Evolutionary conservation across 2,797 vertebrate species (phyloP).

Genomic region (Acanthurus lineatus): DNA sequence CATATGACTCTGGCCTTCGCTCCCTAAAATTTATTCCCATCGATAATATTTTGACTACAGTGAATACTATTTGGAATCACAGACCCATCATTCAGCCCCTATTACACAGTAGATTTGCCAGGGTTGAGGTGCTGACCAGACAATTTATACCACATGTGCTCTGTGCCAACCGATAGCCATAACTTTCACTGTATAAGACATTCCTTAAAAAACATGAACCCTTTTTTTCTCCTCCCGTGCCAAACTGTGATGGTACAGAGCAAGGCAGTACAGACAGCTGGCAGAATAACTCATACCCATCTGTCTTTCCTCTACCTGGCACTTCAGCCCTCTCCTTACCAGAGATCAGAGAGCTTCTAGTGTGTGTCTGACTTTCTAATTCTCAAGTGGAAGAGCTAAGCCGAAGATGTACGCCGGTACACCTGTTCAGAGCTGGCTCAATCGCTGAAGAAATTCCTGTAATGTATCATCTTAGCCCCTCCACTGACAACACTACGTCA

Average conservation of each 20-base stretch:
- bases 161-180: constrained; percentile 49
- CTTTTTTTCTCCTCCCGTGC: constrained; percentile 33
- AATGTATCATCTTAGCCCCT: constrained; percentile 60
- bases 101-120: constrained; percentile 11
- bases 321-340: constrained; percentile 56
- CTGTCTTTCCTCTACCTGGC: constrained; percentile 65
- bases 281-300: constrained; percentile 64
- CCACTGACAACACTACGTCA: constrained; percentile 63
- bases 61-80: constrained; percentile 38
- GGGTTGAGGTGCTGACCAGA: constrained; percentile 36
- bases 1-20: background rate
- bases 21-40: constrained; percentile 8
- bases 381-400: constrained; percentile 63
- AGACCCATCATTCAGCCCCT: constrained; percentile 42
- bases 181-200: constrained; percentile 55
- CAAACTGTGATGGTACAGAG: constrained; percentile 45
- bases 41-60: constrained; percentile 29
- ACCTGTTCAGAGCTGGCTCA: constrained; percentile 66
- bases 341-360: constrained; percentile 71
- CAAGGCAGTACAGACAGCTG: constrained; percentile 63
- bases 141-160: constrained; percentile 45
- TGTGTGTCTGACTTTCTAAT: constrained; percentile 65
- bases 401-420: constrained; percentile 64
- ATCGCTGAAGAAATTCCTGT: constrained; percentile 56
- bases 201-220: constrained; percentile 50